These are phyloP conservation scores for Carollia perspicillata DNA, from an alignment of 2,113 vertebrate species.

Conservation along the genomic window DNA sequence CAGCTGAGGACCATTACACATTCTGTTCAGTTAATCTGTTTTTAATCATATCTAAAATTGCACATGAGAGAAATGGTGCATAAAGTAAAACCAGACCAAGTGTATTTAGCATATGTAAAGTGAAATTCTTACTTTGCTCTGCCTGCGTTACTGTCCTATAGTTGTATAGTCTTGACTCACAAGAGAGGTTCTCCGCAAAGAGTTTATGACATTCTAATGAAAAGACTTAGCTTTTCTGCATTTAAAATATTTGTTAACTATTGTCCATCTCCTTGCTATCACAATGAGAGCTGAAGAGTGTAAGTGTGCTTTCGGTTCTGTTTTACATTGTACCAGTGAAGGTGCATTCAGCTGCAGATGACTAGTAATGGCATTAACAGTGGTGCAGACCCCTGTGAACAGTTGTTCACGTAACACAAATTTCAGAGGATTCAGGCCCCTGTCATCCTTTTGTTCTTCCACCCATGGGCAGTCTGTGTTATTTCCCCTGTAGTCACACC, in stretches of 20 bases:
- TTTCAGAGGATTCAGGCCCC: not conserved
- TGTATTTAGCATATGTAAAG: not conserved
- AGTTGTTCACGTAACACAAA: not conserved
- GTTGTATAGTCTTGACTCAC: not conserved
- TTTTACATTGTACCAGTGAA: not conserved
- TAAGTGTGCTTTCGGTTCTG: not conserved
- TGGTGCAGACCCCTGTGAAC: not conserved
- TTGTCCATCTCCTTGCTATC: not conserved
- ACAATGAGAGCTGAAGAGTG: not conserved
- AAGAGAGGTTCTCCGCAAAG: not conserved
- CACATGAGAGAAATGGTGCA: conserved; percentile 49
- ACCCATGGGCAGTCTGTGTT: not conserved
- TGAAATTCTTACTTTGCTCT: conserved; percentile 33
- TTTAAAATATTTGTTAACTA: not conserved
- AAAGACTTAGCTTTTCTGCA: not conserved
- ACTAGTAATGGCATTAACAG: not conserved
- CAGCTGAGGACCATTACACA: conserved; percentile 61
- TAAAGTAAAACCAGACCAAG: conserved; percentile 51
- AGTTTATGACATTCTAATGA: not conserved
- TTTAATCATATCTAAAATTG: conserved; percentile 70
- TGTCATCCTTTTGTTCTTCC: not conserved
- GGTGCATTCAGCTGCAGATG: not conserved
- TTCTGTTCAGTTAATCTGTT: conserved; percentile 73
- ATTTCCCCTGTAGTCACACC: too few species aligned
- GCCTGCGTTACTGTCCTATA: not conserved